Evolutionary conservation across 2,797 vertebrate species (phyloP).

Genomic region (Paramormyrops hopkinsi): DNA sequence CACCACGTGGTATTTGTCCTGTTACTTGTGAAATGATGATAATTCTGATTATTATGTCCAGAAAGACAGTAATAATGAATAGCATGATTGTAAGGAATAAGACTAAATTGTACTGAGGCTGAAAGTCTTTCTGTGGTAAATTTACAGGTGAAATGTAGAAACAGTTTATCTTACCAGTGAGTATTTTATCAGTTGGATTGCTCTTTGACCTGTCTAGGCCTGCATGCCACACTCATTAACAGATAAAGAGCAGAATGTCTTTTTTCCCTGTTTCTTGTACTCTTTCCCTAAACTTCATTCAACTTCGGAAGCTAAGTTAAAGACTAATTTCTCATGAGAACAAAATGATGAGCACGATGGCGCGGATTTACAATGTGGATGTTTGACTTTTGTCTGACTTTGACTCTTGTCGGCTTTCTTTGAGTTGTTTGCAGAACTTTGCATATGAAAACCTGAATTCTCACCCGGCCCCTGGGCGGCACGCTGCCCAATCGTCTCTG

Average conservation of each 20-base stretch:
- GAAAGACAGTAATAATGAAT: not conserved
- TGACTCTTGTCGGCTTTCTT: not conserved
- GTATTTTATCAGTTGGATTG: not conserved
- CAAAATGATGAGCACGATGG: not conserved
- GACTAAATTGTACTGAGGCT: not conserved
- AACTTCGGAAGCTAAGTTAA: not conserved
- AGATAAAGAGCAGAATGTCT: not conserved
- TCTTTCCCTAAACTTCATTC: not conserved
- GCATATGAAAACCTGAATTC: not conserved
- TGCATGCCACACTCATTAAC: not conserved
- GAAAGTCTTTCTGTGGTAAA: not conserved
- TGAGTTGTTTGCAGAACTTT: not conserved
- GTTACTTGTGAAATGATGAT: not conserved
- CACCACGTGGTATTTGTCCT: not conserved
- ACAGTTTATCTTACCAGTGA: not conserved
- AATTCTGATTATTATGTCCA: not conserved
- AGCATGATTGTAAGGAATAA: not conserved
- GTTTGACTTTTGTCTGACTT: slow-evolving; percentile 6
- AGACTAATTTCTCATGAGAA: not conserved
- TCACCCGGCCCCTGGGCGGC: not conserved
- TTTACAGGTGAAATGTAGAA: not conserved
- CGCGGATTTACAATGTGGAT: not conserved
- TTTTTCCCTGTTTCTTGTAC: not conserved
- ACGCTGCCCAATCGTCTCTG: not conserved
- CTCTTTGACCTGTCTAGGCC: not conserved